These are phyloP conservation scores for Melieria crassipennis DNA, from an alignment of 2,888 invertebrate species.

Conservation along the genomic window DNA sequence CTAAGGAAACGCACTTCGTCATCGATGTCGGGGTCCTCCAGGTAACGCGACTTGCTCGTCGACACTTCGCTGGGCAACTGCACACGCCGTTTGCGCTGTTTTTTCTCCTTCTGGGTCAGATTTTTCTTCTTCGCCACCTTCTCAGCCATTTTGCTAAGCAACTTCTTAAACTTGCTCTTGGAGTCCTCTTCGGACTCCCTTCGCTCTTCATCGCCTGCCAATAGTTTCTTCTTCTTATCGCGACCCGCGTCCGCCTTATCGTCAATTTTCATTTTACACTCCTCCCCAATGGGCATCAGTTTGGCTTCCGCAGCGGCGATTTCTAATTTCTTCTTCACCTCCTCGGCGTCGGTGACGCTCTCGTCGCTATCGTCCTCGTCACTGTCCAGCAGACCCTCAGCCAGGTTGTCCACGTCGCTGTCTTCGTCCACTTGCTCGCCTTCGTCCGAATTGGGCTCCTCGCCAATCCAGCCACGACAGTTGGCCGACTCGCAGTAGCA, in stretches of 20 bases:
- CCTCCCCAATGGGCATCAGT: constrained; percentile 38
- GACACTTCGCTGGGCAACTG: constrained; percentile 19
- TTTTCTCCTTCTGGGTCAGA: constrained; percentile 56
- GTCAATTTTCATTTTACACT: constrained; percentile 24
- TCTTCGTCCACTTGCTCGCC: constrained; percentile 67
- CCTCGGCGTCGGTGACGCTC: constrained; percentile 38
- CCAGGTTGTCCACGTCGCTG: constrained; percentile 54
- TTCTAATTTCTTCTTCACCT: constrained; percentile 45
- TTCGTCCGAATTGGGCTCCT: constrained; percentile 79
- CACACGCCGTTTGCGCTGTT: constrained; percentile 45
- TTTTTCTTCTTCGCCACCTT: constrained; percentile 45
- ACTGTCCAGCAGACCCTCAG: constrained; percentile 62
- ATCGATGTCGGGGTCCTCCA: constrained; percentile 78
- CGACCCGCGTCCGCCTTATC: constrained; percentile 8
- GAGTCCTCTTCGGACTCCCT: constrained; percentile 42
- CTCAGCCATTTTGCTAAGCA: constrained; percentile 45
- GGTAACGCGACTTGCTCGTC: constrained; percentile 51
- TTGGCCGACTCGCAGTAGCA: constrained; percentile 91
- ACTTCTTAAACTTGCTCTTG: constrained; percentile 45
- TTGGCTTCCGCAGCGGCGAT: constrained; percentile 43
- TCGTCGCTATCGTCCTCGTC: constrained; percentile 66
- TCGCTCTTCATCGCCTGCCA: constrained; percentile 13
- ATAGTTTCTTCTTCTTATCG: constrained; percentile 25
- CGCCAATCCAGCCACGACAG: constrained; percentile 97
- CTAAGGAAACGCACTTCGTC: constrained; percentile 87